Evolutionary conservation across 2,797 vertebrate genomes (phyloP).

Genomic region (Cuculus canorus): DNA sequence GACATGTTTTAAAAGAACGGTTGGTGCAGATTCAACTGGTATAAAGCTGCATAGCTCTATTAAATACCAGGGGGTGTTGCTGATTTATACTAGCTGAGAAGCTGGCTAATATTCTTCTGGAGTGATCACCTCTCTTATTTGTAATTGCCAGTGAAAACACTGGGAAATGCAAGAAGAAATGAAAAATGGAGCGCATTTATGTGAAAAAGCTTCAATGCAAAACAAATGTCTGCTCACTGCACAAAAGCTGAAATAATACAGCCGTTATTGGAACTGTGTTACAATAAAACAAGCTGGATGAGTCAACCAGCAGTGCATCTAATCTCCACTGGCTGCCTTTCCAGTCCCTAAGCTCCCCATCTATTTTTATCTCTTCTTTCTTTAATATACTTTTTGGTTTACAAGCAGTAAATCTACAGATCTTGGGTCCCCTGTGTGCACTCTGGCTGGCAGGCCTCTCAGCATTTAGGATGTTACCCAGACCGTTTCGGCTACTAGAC

Average conservation of each 20-base stretch:
- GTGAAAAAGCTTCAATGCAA: conserved; percentile 59
- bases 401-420: conserved; percentile 70
- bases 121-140: background rate
- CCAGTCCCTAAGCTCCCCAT: conserved; percentile 54
- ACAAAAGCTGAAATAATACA: conserved; percentile 70
- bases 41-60: conserved; percentile 32
- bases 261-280: conserved; percentile 65
- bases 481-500: background rate
- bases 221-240: conserved; percentile 62
- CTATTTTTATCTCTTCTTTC: conserved; percentile 74
- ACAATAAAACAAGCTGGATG: conserved; percentile 69
- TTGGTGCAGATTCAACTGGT: conserved; percentile 48
- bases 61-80: conserved; percentile 43
- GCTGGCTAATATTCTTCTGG: conserved; percentile 2
- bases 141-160: conserved; percentile 22
- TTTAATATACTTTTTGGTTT: conserved; percentile 72
- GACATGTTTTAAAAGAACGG: conserved; percentile 35
- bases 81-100: conserved; percentile 68
- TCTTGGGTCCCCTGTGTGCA: conserved; percentile 31
- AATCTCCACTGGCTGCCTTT: conserved; percentile 77
- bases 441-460: conserved; percentile 60
- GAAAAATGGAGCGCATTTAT: conserved; percentile 50
- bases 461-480: conserved; percentile 50
- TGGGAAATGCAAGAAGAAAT: conserved; percentile 46
- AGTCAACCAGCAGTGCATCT: conserved; percentile 71